phyloP scores from a whole-genome alignment of 2,797 vertebrate genomes.

The Macroramphosus scolopax region DNA sequence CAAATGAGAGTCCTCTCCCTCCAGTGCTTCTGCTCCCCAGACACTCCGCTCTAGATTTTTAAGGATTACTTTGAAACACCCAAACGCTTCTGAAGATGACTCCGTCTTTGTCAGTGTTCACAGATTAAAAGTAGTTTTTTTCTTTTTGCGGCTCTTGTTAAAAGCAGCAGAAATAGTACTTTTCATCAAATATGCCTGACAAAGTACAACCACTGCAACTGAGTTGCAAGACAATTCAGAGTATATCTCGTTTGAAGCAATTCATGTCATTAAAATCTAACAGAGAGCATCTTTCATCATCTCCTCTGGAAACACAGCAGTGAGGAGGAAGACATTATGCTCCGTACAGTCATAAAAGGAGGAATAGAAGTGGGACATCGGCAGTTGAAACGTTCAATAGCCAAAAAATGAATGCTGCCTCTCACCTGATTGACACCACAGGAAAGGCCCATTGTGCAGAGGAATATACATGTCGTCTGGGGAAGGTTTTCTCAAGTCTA shows the following conservation, averaged over 20 bases:
- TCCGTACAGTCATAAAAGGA: constrained; percentile 7
- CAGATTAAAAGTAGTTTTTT: constrained; percentile 18
- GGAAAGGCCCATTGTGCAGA: neutral
- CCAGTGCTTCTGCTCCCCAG: constrained; percentile 31
- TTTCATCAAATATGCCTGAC: constrained; percentile 15
- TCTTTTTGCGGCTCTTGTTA: neutral
- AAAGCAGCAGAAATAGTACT: constrained; percentile 7
- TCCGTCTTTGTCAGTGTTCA: constrained; percentile 35
- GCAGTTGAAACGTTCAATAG: constrained; percentile 4
- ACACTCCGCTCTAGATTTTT: constrained; percentile 40
- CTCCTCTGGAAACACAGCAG: neutral
- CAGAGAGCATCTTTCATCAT: constrained; percentile 6
- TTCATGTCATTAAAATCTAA: constrained; percentile 12
- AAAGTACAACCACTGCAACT: constrained; percentile 15
- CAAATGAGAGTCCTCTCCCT: constrained; percentile 48
- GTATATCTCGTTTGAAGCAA: constrained; percentile 7
- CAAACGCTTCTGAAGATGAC: constrained; percentile 20
- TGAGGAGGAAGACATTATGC: neutral
- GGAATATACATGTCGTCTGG: constrained; percentile 2
- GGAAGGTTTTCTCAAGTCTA: constrained; percentile 14
- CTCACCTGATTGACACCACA: constrained; percentile 6
- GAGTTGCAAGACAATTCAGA: constrained; percentile 20
- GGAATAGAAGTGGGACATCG: constrained; percentile 5
- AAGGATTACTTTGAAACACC: constrained; percentile 38
- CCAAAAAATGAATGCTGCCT: constrained; percentile 7